These are phyloP conservation scores for Athalia circularis DNA, from an alignment of 2,888 invertebrate genomes.

Conservation along the genomic window DNA sequence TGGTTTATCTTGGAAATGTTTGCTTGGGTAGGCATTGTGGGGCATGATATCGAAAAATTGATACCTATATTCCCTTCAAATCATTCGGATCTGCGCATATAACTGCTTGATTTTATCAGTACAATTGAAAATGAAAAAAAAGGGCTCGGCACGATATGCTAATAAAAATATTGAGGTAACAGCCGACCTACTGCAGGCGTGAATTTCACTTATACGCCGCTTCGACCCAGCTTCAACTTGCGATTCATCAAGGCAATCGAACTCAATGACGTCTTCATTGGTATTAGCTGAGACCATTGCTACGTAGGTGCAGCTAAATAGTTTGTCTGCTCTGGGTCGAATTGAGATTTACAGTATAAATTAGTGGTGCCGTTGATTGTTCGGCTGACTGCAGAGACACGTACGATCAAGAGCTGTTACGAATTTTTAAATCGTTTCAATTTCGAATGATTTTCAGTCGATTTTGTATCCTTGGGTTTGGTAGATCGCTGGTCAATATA, in stretches of 20 bases:
- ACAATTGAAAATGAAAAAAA: too few species aligned
- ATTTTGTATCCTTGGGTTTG: too few species aligned
- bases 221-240: slow-evolving; percentile 25
- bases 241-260: slow-evolving; percentile 36
- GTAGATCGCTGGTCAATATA: too few species aligned
- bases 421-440: background rate
- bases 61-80: too few species aligned
- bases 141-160: background rate
- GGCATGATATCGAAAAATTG: background rate
- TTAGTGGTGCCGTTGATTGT: background rate
- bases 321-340: too few species aligned
- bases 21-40: slow-evolving; percentile 61
- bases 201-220: background rate
- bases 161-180: background rate
- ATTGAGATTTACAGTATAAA: background rate
- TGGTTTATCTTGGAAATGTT: slow-evolving; percentile 60
- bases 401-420: too few species aligned
- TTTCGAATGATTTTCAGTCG: too few species aligned
- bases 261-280: slow-evolving; percentile 38
- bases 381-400: too few species aligned
- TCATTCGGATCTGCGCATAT: too few species aligned
- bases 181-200: background rate
- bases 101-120: too few species aligned
- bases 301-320: background rate
- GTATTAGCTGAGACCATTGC: background rate